Evolutionary conservation across 2,113 vertebrate genomes (phyloP).

Genomic region (Zosterops borbonicus): DNA sequence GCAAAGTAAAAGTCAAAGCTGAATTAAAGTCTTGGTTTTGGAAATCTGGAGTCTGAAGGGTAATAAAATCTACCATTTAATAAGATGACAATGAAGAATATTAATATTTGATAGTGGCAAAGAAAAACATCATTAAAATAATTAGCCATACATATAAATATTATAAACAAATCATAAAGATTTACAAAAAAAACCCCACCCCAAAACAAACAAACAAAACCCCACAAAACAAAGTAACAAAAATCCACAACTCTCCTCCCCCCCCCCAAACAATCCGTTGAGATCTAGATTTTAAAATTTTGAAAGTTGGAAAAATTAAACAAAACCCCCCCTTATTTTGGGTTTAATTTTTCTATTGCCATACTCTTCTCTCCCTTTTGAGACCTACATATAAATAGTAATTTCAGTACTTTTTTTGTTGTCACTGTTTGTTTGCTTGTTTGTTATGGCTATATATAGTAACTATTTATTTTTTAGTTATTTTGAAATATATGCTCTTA

Average conservation of each 20-base stretch:
- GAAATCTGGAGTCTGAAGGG: background rate
- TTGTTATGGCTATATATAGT: background rate
- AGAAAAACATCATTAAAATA: background rate
- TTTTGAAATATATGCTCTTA: background rate
- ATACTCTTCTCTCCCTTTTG: background rate
- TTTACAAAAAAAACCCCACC: background rate
- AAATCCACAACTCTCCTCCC: too few species aligned
- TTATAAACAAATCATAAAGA: background rate
- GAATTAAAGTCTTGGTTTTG: background rate
- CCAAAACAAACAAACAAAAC: too few species aligned
- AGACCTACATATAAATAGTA: background rate
- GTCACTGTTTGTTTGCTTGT: background rate
- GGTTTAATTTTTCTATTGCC: background rate
- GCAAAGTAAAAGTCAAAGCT: background rate
- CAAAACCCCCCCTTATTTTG: background rate
- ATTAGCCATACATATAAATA: background rate
- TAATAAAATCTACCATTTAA: background rate
- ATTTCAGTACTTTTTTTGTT: background rate
- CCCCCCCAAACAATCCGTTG: background rate
- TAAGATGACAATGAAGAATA: background rate
- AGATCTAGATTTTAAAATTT: background rate
- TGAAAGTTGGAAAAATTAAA: background rate
- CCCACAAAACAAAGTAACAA: background rate
- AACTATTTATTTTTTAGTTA: background rate
- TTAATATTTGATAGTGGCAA: background rate